phyloP scores from a whole-genome alignment of 2,888 invertebrate genomes.

The Aporophyla nigra region DNA sequence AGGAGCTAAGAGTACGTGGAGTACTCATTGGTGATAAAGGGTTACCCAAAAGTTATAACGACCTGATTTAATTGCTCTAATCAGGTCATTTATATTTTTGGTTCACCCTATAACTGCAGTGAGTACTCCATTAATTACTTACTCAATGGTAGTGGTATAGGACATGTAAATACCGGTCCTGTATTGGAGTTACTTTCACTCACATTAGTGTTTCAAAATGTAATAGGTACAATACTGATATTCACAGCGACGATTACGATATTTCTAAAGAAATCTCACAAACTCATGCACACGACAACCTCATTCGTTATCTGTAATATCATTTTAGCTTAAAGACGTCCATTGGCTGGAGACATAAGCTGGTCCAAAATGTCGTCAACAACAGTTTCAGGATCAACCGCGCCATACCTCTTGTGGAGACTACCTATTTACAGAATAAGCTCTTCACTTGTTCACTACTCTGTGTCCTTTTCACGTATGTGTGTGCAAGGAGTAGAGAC shows the following conservation, averaged over 20 bases:
- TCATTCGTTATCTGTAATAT: neutral
- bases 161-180: neutral
- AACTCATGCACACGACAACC: neutral
- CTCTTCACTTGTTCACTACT: conserved; percentile 5
- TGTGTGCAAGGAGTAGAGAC: conserved; percentile 30
- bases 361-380: neutral
- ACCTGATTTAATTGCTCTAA: neutral
- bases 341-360: neutral
- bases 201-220: no score
- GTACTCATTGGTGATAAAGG: neutral
- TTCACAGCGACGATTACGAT: neutral
- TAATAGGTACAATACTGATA: neutral
- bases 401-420: no score
- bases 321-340: neutral
- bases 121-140: neutral
- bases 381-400: no score
- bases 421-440: neutral
- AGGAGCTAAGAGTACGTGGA: conserved; percentile 9
- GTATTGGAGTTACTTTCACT: neutral
- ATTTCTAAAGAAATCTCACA: neutral
- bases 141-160: neutral
- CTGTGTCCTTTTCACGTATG: neutral
- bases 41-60: neutral
- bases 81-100: neutral
- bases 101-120: neutral